A percentile compares a stretch with the other conserved stretches of the same genome.
Evolutionary conservation across 64 coral and sea anemone genomes (phyloP).

Genomic region (Platygyra sinensis): DNA sequence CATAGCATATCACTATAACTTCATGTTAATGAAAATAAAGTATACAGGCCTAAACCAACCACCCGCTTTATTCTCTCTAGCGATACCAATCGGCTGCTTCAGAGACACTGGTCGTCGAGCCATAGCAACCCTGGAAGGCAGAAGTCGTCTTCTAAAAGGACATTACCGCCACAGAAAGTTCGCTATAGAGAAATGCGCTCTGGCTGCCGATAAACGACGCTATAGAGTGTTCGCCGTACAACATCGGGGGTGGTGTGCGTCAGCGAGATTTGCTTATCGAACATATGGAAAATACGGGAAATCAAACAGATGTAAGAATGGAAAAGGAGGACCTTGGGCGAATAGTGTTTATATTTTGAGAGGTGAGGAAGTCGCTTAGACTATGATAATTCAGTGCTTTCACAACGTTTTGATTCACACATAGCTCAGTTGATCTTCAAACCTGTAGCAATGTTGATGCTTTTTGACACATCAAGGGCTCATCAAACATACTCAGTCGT

Average conservation of each 20-base stretch:
- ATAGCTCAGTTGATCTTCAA: not conserved
- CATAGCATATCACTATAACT: no score
- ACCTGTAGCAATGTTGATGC: no score
- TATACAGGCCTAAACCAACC: no score
- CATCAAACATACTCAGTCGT: no score
- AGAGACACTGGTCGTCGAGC: conserved; percentile 46
- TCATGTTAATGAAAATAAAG: no score
- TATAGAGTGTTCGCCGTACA: conserved; percentile 55
- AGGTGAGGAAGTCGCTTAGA: not conserved
- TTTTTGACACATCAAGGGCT: no score
- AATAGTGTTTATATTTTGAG: conserved; percentile 58
- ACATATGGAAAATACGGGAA: conserved; percentile 47
- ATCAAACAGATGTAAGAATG: conserved; percentile 20
- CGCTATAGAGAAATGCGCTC: conserved; percentile 51
- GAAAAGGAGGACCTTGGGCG: conserved; percentile 60
- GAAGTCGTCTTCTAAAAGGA: conserved; percentile 5
- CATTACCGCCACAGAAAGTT: not conserved
- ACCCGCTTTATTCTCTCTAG: not conserved
- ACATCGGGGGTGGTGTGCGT: conserved; percentile 40
- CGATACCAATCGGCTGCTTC: conserved; percentile 46
- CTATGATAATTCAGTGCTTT: not conserved
- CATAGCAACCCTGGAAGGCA: conserved; percentile 39
- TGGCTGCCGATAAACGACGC: conserved; percentile 3
- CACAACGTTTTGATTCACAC: not conserved
- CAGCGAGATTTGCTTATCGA: not conserved